These are phyloP conservation scores for Diplogasteroides magnus DNA, from an alignment of 1,140 invertebrate genomes.

Conservation along the genomic window DNA sequence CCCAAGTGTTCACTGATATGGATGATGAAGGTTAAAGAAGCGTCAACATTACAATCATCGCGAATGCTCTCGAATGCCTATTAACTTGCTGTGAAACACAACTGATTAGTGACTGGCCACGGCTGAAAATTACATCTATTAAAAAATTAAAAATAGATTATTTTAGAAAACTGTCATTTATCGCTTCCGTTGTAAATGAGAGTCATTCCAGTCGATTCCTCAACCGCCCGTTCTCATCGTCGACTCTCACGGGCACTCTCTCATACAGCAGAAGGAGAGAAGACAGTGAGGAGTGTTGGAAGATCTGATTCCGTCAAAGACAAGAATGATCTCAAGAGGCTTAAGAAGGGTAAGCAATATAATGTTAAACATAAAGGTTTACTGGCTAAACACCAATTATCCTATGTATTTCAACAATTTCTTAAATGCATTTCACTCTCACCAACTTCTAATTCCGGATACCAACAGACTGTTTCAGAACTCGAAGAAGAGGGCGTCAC, in stretches of 20 bases:
- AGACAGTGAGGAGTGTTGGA: too few relatives aligned
- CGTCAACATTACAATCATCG: neutral
- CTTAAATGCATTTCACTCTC: too few relatives aligned
- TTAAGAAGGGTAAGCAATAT: conserved; percentile 27
- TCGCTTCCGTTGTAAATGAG: too few relatives aligned
- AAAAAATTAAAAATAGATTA: neutral
- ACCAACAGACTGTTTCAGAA: conserved; percentile 12
- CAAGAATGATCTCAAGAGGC: conserved; percentile 22
- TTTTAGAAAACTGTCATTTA: too few relatives aligned
- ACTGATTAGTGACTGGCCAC: neutral
- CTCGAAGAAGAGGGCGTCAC: conserved; percentile 32
- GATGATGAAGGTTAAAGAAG: conserved; percentile 4
- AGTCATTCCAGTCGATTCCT: too few relatives aligned
- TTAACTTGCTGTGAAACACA: neutral
- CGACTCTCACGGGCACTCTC: too few relatives aligned
- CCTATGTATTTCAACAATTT: neutral
- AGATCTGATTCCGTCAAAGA: too few relatives aligned
- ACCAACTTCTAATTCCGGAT: neutral
- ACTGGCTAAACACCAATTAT: too few relatives aligned
- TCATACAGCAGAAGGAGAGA: too few relatives aligned
- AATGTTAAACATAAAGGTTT: too few relatives aligned
- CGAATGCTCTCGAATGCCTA: neutral
- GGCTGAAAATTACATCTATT: neutral
- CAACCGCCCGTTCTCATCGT: too few relatives aligned
- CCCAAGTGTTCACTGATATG: conserved; percentile 55